Evolutionary conservation across 2,888 invertebrate species (phyloP).

Genomic region (Lymantria dispar): DNA sequence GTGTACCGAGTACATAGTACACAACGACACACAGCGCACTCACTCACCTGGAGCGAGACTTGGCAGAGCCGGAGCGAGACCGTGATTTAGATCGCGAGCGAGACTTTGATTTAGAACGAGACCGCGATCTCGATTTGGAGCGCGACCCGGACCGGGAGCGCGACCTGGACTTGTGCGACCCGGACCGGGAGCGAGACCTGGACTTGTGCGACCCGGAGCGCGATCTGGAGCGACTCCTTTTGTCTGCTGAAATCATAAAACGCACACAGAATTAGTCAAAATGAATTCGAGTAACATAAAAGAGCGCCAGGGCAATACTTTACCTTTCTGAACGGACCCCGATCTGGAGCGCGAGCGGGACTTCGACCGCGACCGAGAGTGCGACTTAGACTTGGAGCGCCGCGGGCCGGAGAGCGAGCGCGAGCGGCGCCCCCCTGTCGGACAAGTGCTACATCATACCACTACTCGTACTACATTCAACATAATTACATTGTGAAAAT

Average conservation of each 20-base stretch:
- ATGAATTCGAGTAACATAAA: background rate
- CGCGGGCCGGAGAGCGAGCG: slow-evolving; percentile 32
- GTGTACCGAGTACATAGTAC: no score
- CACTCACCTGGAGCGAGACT: slow-evolving; percentile 18
- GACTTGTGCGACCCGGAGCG: slow-evolving; percentile 26
- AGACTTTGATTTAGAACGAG: slow-evolving; percentile 33
- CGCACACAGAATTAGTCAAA: background rate
- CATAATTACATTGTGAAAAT: no score
- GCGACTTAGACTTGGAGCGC: slow-evolving; percentile 34
- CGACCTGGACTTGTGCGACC: slow-evolving; percentile 25
- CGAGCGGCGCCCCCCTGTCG: slow-evolving; percentile 34
- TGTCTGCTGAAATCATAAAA: slow-evolving; percentile 16
- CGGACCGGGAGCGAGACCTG: slow-evolving; percentile 22
- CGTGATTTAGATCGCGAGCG: slow-evolving; percentile 24
- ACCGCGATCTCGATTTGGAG: slow-evolving; percentile 31
- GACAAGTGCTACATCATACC: background rate
- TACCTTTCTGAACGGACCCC: slow-evolving; percentile 10
- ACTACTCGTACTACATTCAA: no score
- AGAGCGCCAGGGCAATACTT: background rate
- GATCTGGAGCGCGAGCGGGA: slow-evolving; percentile 31
- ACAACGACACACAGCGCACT: no score
- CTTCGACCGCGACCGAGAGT: slow-evolving; percentile 22
- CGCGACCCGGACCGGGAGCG: slow-evolving; percentile 17
- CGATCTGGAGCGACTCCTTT: slow-evolving; percentile 32
- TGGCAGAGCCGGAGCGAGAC: slow-evolving; percentile 32